Base-by-base conservation (phyloP, 2,888 invertebrate genomes). In the Mythimna impura region DNA sequence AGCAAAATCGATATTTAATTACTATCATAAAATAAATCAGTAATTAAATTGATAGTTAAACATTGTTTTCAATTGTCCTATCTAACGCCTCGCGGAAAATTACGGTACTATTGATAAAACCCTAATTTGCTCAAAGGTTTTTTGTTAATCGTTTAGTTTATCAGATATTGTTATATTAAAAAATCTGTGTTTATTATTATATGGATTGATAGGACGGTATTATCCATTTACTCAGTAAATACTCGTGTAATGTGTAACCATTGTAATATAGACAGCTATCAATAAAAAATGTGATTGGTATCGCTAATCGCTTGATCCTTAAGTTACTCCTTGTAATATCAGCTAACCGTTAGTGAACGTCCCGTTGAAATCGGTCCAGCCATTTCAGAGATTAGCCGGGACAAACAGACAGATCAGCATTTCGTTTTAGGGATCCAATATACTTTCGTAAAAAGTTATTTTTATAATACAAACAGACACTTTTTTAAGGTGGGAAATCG, bases 1-100 rank as follows among this genome's bases (percentile, higher is more conserved):
- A 71, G 8, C 40, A 43, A 30, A 34, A 71, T 50, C 52, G 25
- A 50, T 40, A 52, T 52, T 30, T 36, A 50, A 52, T 57, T n/a
- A 20, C 17, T 78, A 78, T 78, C 72, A 4, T 54, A 30, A 71
- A 78, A 64, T 30, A 76, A 75, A 75, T 76, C 73, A 47, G 17
- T 40, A 54, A 78, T 71, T 58, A 76, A 7, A 54, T 43, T 34
- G 78, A 75, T 77, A 69, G 22, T 77, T 50, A 2, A 25, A 34
- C 17, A 40, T n/a, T 71, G 4, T 22, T 68, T 50, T 5, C 17
- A 22, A 9, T 36, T n/a, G 52, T 43, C 7, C 3, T 40, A 63
- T 62, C 25, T 34, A 40, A 57, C 0, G 8, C 2, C n/a, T 1
- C 12, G 30, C 9, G 72, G 63, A 71, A 76, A 76, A 71, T 47